Evolutionary conservation across 2,113 vertebrate genomes (phyloP), one percentile per base, ranked within the genome.

Genomic region (Eptatretus burgeri): DNA sequence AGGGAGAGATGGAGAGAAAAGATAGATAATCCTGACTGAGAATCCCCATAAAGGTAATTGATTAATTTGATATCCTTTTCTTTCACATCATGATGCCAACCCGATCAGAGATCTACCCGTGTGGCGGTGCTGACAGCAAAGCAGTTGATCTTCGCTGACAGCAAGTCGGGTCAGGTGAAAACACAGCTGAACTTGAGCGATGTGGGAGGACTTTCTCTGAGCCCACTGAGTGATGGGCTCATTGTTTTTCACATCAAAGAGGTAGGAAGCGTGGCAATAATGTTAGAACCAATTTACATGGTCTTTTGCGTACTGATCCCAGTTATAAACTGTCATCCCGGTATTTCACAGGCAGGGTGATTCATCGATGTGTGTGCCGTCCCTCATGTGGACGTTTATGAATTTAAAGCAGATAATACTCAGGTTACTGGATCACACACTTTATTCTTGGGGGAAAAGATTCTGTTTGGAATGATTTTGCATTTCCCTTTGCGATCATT

Each of bases 121-220:
- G 80, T 98, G 72, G 89, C 95, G 76, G 77, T 98, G 66, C 70
- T 95, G 71, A 94, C 91, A n/a, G 91, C 88, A 72, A 91, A 79
- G 64, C 85, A 78, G 0, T 76, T 94, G 16, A 75, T 95, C 51
- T 79, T 98, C 67, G 89, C 84, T 5, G 91, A 98, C 74, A 85
- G 87, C 70, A 98, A 98, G 70, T 87, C 85, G 0, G 87, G 91
- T 14, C 83, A 87, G 65, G 80, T 98, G 68, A 98, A 98, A 71
- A 80, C 80, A 20, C 85, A 82, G 63, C 80, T 98, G 56, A 83
- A 85, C 0, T 73, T 98, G 69, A 78, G 76, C 5, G 91, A 98
- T 65, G 77, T 98, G 64, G 77, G 75, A 52, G 91, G 91, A 27
- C 81, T 95, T 18, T 94, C 86, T 0, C 85, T 94, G 75, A 98